Conservation (phyloP, 1,140 invertebrate species). For the Conopomorpha cramerella region DNA sequence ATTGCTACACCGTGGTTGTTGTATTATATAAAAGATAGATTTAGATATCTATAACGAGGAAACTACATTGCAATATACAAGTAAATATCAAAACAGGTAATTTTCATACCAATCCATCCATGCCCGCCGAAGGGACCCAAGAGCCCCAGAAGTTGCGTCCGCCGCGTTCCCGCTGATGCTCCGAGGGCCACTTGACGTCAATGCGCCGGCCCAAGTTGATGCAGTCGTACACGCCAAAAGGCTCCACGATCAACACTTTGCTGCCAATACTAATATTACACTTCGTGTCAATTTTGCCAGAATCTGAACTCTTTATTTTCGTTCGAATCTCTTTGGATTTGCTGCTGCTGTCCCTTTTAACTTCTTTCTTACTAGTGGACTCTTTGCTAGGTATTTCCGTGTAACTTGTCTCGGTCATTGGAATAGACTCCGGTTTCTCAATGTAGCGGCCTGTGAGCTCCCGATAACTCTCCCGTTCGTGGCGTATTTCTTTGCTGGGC, state of each 20-base stretch:
- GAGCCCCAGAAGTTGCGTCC: slow-evolving; percentile 86
- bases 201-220: slow-evolving; percentile 87
- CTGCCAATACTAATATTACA: slow-evolving; percentile 48
- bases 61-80: too few species aligned
- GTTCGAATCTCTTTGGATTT: slow-evolving; percentile 41
- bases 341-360: slow-evolving; percentile 35
- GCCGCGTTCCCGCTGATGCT: slow-evolving; percentile 81
- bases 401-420: slow-evolving; percentile 37
- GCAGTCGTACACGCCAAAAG: slow-evolving; percentile 76
- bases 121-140: slow-evolving; percentile 87
- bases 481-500: slow-evolving; percentile 47
- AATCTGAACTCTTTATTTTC: slow-evolving; percentile 51
- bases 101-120: slow-evolving; percentile 85
- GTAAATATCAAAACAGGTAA: too few species aligned
- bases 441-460: slow-evolving; percentile 53
- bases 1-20: too few species aligned
- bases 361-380: slow-evolving; percentile 27
- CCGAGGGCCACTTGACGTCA: slow-evolving; percentile 91
- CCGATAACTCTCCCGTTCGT: slow-evolving; percentile 50
- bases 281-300: slow-evolving; percentile 57
- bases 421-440: slow-evolving; percentile 37
- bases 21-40: too few species aligned
- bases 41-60: too few species aligned
- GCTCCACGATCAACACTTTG: slow-evolving; percentile 63
- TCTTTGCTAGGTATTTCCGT: slow-evolving; percentile 44